Evolutionary conservation across 1,140 invertebrate genomes (phyloP).

Genomic region (Drosophila kurseongensis): DNA sequence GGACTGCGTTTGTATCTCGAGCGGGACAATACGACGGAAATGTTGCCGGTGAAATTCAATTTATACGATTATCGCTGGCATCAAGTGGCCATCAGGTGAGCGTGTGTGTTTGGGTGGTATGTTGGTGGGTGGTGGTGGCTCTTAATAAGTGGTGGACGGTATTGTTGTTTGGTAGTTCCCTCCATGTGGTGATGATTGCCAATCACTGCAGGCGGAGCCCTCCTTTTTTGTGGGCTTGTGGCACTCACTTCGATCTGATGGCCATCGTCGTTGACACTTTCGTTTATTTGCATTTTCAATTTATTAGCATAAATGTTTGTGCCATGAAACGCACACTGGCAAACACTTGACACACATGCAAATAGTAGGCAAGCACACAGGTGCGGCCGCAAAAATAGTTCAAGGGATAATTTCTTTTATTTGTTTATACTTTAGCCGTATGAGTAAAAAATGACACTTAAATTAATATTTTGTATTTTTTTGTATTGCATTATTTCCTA

Average conservation of each 20-base stretch:
- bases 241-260: conserved; percentile 57
- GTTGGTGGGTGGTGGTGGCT: background rate
- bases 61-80: conserved; percentile 84
- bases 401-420: too few relatives aligned
- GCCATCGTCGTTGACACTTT: conserved; percentile 68
- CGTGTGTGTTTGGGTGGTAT: background rate
- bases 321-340: conserved; percentile 65
- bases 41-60: conserved; percentile 84
- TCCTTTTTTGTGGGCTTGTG: conserved; percentile 7
- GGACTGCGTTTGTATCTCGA: conserved; percentile 81
- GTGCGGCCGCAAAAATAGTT: background rate
- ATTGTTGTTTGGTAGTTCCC: background rate
- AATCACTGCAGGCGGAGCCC: conserved; percentile 3
- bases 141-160: background rate
- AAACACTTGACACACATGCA: conserved; percentile 72
- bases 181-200: conserved; percentile 1
- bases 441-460: too few relatives aligned
- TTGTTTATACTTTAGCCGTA: too few relatives aligned
- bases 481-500: background rate
- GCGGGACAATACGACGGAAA: conserved; percentile 82
- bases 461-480: background rate
- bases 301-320: conserved; percentile 80
- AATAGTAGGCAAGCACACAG: conserved; percentile 35
- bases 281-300: conserved; percentile 82
- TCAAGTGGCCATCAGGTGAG: conserved; percentile 84